Conservation (phyloP, 2,113 vertebrate genomes). For the Phalacrocorax carbo region DNA sequence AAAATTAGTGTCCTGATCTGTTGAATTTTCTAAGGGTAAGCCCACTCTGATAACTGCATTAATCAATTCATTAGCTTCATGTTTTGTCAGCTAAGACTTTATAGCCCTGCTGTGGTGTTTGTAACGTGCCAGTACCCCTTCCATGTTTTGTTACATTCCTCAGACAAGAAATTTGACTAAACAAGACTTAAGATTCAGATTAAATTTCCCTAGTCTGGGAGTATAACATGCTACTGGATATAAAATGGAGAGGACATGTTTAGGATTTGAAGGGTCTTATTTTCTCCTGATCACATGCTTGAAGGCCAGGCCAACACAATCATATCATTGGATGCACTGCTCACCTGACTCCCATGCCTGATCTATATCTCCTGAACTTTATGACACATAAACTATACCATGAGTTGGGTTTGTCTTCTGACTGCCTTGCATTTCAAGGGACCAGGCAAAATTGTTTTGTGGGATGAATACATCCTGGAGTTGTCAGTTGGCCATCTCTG, state of each 20-base stretch:
- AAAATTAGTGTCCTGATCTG: constrained; percentile 63
- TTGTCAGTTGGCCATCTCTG: neutral
- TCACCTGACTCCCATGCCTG: neutral
- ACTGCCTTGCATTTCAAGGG: neutral
- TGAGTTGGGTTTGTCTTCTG: neutral
- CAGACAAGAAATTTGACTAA: neutral
- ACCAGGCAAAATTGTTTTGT: neutral
- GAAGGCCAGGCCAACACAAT: neutral
- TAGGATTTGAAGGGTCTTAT: neutral
- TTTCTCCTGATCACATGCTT: neutral
- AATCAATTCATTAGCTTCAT: constrained; percentile 60
- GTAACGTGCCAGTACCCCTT: neutral
- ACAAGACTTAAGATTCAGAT: neutral
- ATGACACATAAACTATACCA: neutral
- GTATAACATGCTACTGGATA: neutral
- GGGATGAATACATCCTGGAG: neutral
- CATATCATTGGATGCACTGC: neutral
- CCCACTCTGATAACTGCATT: constrained; percentile 37
- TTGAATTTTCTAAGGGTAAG: constrained; percentile 58
- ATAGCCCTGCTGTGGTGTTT: neutral
- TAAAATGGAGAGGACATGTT: neutral
- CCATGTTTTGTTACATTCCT: neutral
- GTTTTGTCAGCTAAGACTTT: constrained; percentile 27
- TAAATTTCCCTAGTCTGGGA: neutral
- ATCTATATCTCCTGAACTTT: neutral